A percentile compares a stretch with the other conserved stretches of the same genome.
Conservation (phyloP, 2,797 vertebrate species). For the Diplodus sargus region DNA sequence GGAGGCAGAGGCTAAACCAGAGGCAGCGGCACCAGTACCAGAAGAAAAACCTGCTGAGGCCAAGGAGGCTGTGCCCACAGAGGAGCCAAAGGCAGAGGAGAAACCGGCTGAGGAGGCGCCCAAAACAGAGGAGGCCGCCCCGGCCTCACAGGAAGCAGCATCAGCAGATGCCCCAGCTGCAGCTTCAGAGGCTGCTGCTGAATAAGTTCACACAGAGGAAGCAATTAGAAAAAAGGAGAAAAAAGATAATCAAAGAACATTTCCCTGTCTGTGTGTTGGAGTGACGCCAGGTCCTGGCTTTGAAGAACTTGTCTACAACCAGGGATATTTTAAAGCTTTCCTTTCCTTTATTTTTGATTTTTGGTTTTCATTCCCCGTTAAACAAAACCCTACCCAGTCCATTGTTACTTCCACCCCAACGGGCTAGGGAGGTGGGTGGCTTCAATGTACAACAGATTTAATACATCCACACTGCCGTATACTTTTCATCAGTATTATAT, state of each 20-base stretch:
- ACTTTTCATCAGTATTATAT: constrained; percentile 94
- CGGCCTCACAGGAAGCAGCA: constrained; percentile 84
- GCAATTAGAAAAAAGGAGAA: constrained; percentile 73
- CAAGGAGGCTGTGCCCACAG: constrained; percentile 57
- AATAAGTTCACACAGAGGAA: constrained; percentile 77
- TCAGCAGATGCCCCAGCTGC: constrained; percentile 84
- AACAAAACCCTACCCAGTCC: constrained; percentile 90
- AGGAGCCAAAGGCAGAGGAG: constrained; percentile 56
- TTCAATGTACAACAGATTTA: constrained; percentile 75
- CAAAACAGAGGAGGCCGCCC: constrained; percentile 84
- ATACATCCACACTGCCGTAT: constrained; percentile 83
- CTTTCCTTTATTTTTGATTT: constrained; percentile 80
- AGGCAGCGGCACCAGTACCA: constrained; percentile 36
- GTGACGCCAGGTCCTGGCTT: constrained; percentile 92
- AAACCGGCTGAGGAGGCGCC: constrained; percentile 72
- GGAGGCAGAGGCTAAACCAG: constrained; percentile 49
- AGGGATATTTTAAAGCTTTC: constrained; percentile 94
- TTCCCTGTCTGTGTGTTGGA: constrained; percentile 92
- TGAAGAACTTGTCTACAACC: constrained; percentile 93
- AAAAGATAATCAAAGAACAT: constrained; percentile 89
- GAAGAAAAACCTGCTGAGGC: constrained; percentile 65
- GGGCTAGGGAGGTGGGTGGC: constrained; percentile 84
- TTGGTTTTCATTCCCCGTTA: constrained; percentile 57
- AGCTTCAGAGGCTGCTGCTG: constrained; percentile 81
- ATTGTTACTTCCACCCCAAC: constrained; percentile 89